Conservation (phyloP, 2,113 vertebrate species). For the Odocoileus virginianus region DNA sequence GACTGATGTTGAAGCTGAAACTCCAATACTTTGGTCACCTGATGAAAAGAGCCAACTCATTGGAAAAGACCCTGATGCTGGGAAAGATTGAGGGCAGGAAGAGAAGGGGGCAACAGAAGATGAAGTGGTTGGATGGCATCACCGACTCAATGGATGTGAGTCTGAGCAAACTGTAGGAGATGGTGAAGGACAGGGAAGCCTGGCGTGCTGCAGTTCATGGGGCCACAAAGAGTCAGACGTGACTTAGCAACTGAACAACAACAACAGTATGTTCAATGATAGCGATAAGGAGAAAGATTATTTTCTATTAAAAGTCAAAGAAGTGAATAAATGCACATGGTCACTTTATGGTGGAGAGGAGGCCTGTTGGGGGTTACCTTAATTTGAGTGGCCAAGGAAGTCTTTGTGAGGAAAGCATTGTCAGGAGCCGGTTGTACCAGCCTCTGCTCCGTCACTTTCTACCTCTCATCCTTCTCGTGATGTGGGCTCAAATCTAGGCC, state of each 20-base stretch:
- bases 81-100: background rate
- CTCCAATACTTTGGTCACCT: background rate
- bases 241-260: background rate
- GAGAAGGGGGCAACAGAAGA: background rate
- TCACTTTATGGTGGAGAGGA: background rate
- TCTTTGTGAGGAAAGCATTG: background rate
- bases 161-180: background rate
- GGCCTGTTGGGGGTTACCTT: background rate
- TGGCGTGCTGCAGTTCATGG: fast-evolving
- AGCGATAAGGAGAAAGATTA: background rate
- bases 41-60: fast-evolving
- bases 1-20: background rate
- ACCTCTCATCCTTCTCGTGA: no score
- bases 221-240: background rate
- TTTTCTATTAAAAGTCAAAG: background rate
- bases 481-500: background rate
- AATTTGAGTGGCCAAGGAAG: background rate
- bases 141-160: background rate
- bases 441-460: fast-evolving
- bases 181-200: background rate
- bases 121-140: background rate
- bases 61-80: background rate
- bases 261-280: background rate
- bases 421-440: background rate
- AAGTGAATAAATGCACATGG: background rate